A percentile compares a stretch with the other conserved stretches of the same genome.
Evolutionary conservation across 2,797 vertebrate species (phyloP).

Genomic region (Novumbra hubbsi): DNA sequence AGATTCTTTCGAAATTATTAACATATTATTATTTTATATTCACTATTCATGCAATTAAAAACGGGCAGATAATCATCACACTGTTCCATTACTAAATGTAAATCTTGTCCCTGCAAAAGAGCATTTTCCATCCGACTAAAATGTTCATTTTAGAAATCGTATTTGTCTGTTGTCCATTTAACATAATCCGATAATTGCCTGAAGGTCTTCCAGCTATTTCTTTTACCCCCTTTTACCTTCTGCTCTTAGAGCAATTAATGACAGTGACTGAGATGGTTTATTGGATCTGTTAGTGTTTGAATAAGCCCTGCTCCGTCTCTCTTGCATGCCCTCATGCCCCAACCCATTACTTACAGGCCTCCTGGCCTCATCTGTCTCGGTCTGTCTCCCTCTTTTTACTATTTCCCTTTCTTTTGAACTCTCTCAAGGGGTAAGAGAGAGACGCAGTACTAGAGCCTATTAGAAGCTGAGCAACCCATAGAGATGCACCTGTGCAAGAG

Average conservation of each 20-base stretch:
- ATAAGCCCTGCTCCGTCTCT: neutral
- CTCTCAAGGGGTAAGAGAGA: neutral
- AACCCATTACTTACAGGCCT: neutral
- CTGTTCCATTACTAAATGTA: no score
- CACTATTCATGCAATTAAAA: no score
- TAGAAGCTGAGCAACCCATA: neutral
- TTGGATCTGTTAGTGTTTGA: neutral
- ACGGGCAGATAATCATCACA: no score
- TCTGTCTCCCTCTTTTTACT: neutral
- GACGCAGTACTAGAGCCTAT: neutral
- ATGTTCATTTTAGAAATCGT: no score
- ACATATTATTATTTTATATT: no score
- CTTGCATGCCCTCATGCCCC: neutral
- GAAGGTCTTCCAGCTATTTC: neutral
- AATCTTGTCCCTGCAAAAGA: no score
- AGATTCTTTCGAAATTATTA: no score
- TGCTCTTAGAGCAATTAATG: neutral
- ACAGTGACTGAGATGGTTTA: neutral
- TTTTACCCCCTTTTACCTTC: neutral
- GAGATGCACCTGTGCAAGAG: neutral
- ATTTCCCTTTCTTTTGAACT: neutral
- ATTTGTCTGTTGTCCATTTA: neutral
- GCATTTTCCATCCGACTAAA: no score
- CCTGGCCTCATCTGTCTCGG: neutral
- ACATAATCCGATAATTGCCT: neutral